A percentile compares a stretch with the other conserved stretches of the same genome.
These are phyloP conservation scores for Meteorus sp. DNA, from an alignment of 1,140 invertebrate species.

Conservation along the genomic window DNA sequence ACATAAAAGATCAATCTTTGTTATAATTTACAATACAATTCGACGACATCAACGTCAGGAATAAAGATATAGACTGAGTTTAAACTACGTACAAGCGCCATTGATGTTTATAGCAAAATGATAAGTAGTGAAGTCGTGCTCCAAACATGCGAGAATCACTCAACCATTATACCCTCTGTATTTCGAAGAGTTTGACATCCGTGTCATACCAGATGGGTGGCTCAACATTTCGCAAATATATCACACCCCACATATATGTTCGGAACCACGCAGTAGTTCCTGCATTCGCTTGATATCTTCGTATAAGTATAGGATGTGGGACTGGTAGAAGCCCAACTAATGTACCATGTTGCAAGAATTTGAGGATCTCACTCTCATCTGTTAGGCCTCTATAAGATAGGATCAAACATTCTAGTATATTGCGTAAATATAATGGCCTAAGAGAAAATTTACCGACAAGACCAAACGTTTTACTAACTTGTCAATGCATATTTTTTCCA, in stretches of 20 bases:
- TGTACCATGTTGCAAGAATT: constrained; percentile 98
- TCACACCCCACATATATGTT: constrained; percentile 99
- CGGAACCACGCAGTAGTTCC: constrained; percentile 99
- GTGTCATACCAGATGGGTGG: constrained; percentile 99
- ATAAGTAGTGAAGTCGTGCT: no score
- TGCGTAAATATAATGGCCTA: constrained; percentile 10
- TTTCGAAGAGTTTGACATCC: constrained; percentile 98
- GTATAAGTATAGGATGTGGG: constrained; percentile 97
- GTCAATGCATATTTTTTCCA: constrained; percentile 99
- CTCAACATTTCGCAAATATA: constrained; percentile 97
- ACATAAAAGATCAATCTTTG: no score
- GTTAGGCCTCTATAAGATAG: constrained; percentile 83
- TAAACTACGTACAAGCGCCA: no score
- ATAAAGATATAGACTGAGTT: no score
- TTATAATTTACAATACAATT: no score
- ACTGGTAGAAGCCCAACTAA: constrained; percentile 96
- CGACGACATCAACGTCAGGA: no score
- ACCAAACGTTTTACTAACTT: constrained; percentile 72
- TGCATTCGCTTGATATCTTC: constrained; percentile 98
- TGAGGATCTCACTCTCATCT: constrained; percentile 98
- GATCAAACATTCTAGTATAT: constrained; percentile 29
- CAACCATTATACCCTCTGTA: constrained; percentile 78
- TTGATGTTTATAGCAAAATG: no score
- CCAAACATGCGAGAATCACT: no score
- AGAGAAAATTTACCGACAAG: constrained; percentile 6